Evolutionary conservation across 2,113 vertebrate species (phyloP).

Genomic region (Hyaena hyaena): DNA sequence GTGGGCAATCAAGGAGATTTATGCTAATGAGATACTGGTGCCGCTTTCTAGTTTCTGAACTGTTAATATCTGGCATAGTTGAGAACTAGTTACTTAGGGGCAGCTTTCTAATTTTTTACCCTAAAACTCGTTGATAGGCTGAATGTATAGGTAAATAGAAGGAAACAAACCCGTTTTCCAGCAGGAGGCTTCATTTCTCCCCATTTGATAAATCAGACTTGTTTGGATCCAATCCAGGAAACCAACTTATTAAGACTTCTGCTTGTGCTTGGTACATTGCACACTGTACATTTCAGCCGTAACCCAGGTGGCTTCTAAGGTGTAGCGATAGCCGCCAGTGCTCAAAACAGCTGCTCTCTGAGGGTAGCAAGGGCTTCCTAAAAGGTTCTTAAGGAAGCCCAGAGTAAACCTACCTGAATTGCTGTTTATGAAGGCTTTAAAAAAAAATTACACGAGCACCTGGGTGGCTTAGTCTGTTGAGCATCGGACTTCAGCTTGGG

Average conservation of each 20-base stretch:
- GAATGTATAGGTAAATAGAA: background rate
- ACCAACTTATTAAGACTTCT: background rate
- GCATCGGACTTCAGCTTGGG: too few relatives aligned
- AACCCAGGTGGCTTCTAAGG: background rate
- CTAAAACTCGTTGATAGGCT: conserved; percentile 27
- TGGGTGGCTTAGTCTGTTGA: too few relatives aligned
- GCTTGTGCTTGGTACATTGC: background rate
- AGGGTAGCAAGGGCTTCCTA: background rate
- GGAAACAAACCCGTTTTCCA: background rate
- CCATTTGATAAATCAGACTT: background rate
- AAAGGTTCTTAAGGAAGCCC: background rate
- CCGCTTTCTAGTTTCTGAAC: background rate
- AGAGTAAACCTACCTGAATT: background rate
- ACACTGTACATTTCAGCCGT: background rate
- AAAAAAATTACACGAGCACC: background rate
- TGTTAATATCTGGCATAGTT: background rate
- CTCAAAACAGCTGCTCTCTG: background rate
- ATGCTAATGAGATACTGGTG: background rate
- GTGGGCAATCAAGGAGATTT: background rate
- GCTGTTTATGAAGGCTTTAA: background rate
- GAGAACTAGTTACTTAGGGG: background rate
- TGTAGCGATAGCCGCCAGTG: background rate
- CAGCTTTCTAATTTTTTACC: conserved; percentile 45
- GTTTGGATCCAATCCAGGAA: conserved; percentile 9
- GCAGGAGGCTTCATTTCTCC: background rate